Evolutionary conservation across 1,140 invertebrate genomes (phyloP).

Genomic region (Diprion similis): DNA sequence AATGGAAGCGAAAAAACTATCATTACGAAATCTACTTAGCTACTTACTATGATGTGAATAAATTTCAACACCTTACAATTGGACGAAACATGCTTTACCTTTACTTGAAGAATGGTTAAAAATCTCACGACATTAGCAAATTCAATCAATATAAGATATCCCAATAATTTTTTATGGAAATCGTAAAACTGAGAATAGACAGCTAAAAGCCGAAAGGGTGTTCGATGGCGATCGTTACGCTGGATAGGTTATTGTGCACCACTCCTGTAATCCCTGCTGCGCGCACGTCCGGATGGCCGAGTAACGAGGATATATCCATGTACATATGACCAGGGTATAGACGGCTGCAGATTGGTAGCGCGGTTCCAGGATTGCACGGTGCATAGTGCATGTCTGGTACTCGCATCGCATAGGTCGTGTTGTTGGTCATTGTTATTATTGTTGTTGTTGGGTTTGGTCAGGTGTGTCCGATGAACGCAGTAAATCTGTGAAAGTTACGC

Average conservation of each 20-base stretch:
- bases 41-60: too few species aligned
- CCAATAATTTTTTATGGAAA: too few species aligned
- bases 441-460: slow-evolving; percentile 40
- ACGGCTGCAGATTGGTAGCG: neutral
- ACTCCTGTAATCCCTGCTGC: neutral
- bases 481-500: slow-evolving; percentile 54
- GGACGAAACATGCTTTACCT: too few species aligned
- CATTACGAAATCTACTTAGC: too few species aligned
- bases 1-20: too few species aligned
- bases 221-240: neutral
- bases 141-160: too few species aligned
- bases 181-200: neutral
- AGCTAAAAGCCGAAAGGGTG: neutral
- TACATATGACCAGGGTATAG: neutral
- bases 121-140: too few species aligned
- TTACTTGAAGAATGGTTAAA: too few species aligned
- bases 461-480: slow-evolving; percentile 47
- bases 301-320: neutral
- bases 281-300: neutral
- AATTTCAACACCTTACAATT: too few species aligned
- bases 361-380: neutral
- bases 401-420: neutral
- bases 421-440: neutral
- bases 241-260: neutral
- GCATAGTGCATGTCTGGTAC: neutral